Evolutionary conservation across 2,797 vertebrate species (phyloP).

Genomic region (Amniataba percoides): DNA sequence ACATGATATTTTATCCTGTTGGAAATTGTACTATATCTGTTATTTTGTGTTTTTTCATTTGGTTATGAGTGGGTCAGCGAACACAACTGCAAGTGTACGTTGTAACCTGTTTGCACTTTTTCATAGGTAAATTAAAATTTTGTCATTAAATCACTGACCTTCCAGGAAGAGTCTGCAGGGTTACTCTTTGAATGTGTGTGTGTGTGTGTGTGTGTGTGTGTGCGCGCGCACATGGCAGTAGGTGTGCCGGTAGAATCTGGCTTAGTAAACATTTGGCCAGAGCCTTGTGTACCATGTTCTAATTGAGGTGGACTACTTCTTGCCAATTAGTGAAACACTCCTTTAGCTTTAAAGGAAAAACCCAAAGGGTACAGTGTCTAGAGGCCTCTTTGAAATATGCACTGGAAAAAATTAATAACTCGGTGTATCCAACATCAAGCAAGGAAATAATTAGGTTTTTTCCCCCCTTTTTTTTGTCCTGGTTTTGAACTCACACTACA

Average conservation of each 20-base stretch:
- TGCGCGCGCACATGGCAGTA: constrained; percentile 24
- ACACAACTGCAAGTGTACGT: neutral
- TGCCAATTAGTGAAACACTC: constrained; percentile 85
- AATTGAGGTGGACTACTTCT: constrained; percentile 83
- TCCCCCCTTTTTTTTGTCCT: constrained; percentile 63
- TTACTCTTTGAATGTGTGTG: constrained; percentile 24
- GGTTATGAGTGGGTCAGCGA: neutral
- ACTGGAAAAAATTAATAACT: constrained; percentile 76
- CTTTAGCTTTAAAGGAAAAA: constrained; percentile 84
- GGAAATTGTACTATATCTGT: neutral
- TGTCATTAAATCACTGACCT: constrained; percentile 22
- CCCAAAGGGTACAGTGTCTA: constrained; percentile 79
- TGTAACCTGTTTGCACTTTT: constrained; percentile 11
- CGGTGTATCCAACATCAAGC: constrained; percentile 81
- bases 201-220: constrained; percentile 12
- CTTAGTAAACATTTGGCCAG: constrained; percentile 79
- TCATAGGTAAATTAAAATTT: constrained; percentile 16
- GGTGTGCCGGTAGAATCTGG: constrained; percentile 51
- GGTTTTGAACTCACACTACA: constrained; percentile 74
- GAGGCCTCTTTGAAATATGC: constrained; percentile 85
- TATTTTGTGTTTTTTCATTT: neutral
- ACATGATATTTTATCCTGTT: neutral
- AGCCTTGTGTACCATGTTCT: constrained; percentile 74
- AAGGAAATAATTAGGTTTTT: constrained; percentile 78
- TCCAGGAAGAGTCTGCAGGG: constrained; percentile 1